Evolutionary conservation across 2,113 vertebrate genomes (phyloP).

Genomic region (Lampris incognitus): DNA sequence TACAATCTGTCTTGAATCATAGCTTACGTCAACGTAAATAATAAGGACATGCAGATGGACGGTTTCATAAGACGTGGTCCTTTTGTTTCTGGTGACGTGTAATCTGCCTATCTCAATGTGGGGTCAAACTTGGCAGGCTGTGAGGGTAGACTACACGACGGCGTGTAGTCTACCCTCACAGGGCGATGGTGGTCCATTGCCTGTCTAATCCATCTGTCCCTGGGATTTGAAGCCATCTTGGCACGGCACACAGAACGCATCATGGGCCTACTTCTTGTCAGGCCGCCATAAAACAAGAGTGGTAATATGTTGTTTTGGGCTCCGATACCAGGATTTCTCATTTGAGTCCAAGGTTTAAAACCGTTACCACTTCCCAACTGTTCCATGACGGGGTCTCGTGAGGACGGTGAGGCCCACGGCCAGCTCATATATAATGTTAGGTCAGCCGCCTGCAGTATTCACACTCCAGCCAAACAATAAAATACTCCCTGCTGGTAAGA

Average conservation of each 20-base stretch:
- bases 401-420: slow-evolving; percentile 7
- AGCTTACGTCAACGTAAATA: neutral
- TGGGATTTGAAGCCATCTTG: slow-evolving; percentile 11
- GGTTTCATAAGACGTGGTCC: neutral
- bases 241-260: neutral
- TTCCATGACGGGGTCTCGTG: neutral
- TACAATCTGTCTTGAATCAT: slow-evolving; percentile 10
- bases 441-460: neutral
- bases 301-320: slow-evolving; percentile 17
- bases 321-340: slow-evolving; percentile 12
- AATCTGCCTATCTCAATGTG: slow-evolving; percentile 26
- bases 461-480: neutral
- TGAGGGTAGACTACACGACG: no score
- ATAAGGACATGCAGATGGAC: neutral
- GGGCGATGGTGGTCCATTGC: neutral
- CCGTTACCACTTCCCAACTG: slow-evolving; percentile 10
- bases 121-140: slow-evolving; percentile 26
- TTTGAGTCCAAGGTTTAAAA: slow-evolving; percentile 27
- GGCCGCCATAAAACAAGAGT: slow-evolving; percentile 12
- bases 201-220: neutral
- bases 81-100: slow-evolving; percentile 41
- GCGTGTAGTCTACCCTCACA: neutral
- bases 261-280: slow-evolving; percentile 19
- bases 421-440: slow-evolving; percentile 6
- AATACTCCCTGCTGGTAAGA: neutral